Percentiles rank a stretch among this genome's conserved stretches.
Conservation (phyloP, 1,140 invertebrate species). For the Patella vulgata region DNA sequence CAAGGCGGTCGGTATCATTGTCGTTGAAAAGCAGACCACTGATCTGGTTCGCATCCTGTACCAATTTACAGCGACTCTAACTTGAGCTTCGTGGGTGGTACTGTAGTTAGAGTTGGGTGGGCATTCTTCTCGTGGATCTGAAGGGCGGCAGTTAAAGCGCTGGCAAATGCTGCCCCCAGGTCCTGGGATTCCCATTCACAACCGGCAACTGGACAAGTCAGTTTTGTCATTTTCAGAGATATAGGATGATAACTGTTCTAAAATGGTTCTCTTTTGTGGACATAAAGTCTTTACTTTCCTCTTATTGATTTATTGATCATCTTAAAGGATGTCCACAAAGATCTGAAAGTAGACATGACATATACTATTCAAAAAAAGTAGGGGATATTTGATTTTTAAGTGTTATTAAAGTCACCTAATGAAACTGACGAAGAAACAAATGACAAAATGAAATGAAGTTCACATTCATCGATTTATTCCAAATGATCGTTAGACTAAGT, state of each 20-base stretch:
- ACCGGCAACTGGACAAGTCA: slow-evolving; percentile 22
- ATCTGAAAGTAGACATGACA: too few species aligned
- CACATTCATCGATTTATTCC: too few species aligned
- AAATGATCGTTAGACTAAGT: too few species aligned
- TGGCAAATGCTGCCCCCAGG: slow-evolving; percentile 25
- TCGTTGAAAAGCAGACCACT: slow-evolving; percentile 27
- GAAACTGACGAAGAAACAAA: too few species aligned
- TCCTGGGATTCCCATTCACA: slow-evolving; percentile 34
- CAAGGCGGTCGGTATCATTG: slow-evolving; percentile 21
- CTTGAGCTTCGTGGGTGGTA: slow-evolving; percentile 17
- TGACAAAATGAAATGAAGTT: too few species aligned
- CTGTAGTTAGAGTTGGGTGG: too few species aligned
- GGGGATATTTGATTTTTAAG: too few species aligned
- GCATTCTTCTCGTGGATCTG: slow-evolving; percentile 31
- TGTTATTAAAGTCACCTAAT: too few species aligned
- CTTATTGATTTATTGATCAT: not conserved
- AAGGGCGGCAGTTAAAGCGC: slow-evolving; percentile 23
- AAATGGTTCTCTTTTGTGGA: too few species aligned
- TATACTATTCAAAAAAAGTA: too few species aligned
- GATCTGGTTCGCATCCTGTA: slow-evolving; percentile 24
- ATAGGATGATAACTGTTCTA: too few species aligned
- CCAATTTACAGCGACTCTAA: slow-evolving; percentile 17
- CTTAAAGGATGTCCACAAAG: not conserved
- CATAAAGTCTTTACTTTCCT: too few species aligned
- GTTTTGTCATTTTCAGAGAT: slow-evolving; percentile 10